phyloP scores from a whole-genome alignment of 2,113 vertebrate species.

The Heterotis niloticus region DNA sequence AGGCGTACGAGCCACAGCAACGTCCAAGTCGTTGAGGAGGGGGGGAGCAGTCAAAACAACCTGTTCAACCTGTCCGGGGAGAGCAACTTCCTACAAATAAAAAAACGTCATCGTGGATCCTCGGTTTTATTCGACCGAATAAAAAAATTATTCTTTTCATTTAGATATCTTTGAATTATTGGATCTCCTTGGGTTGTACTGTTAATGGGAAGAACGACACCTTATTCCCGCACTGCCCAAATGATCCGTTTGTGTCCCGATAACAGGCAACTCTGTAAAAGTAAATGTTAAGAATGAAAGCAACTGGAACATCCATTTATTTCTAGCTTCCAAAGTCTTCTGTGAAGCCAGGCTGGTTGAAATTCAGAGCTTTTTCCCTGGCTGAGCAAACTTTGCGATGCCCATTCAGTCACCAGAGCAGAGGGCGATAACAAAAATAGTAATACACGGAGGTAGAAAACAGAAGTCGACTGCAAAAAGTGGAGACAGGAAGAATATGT shows the following conservation, averaged over 20 bases:
- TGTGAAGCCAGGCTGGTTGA: slow-evolving; percentile 48
- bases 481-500: neutral
- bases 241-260: slow-evolving; percentile 43
- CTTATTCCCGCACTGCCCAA: slow-evolving; percentile 56
- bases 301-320: slow-evolving; percentile 36
- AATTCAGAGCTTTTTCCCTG: slow-evolving; percentile 46
- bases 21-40: slow-evolving; percentile 47
- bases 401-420: slow-evolving; percentile 49
- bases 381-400: slow-evolving; percentile 65
- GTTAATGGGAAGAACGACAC: slow-evolving; percentile 58
- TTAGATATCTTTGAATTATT: slow-evolving; percentile 43
- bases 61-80: slow-evolving; percentile 45
- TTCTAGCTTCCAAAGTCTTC: slow-evolving; percentile 50
- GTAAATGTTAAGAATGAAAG: slow-evolving; percentile 51
- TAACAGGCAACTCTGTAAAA: slow-evolving; percentile 48
- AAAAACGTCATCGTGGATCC: slow-evolving; percentile 51
- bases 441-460: slow-evolving; percentile 17
- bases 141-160: slow-evolving; percentile 25
- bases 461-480: neutral
- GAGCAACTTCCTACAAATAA: slow-evolving; percentile 37
- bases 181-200: slow-evolving; percentile 52
- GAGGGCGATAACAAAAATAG: slow-evolving; percentile 31
- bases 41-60: slow-evolving; percentile 61
- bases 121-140: slow-evolving; percentile 48
- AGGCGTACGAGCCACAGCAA: slow-evolving; percentile 47